Base-by-base conservation (phyloP, 1,140 invertebrate genomes). In the Halotydeus destructor region DNA sequence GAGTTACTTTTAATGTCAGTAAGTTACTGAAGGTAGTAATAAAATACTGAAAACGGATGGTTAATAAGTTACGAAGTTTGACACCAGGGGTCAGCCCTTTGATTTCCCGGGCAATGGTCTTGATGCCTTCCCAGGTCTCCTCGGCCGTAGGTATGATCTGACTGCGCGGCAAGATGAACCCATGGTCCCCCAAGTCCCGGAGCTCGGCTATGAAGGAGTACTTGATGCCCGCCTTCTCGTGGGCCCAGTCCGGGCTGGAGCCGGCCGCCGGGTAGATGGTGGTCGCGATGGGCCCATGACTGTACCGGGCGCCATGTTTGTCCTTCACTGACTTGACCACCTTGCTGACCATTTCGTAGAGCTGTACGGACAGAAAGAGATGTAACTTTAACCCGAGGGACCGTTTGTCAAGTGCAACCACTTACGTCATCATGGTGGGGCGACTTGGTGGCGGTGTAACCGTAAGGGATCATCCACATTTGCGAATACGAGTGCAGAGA, bases 391-490 rank as follows among this genome's bases (percentile, higher is more conserved):
- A n/a, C n/a, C n/a, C n/a, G n/a, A n/a, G n/a, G n/a, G n/a, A n/a
- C n/a, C n/a, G n/a, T n/a, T n/a, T n/a, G n/a, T n/a, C n/a, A n/a
- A n/a, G n/a, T n/a, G n/a, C n/a, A n/a, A n/a, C n/a, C n/a, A n/a
- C n/a, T n/a, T n/a, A n/a, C n/a, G n/a, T n/a, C n/a, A 39, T 42
- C 53, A 45, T 62, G 61, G 43, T 67, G 62, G 3, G 52, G 36
- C 24, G 68, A 64, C 8, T 59, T 41, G 2, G 51, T 32, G 11
- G 39, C 44, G 41, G 71, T 73, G 52, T 69, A 76, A 19, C 76
- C 76, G 70, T 74, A 79, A n/a, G 76, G 76, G 50, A 75, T 75
- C 9, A 79, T 49, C 50, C 52, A 54, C 24, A 55, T 22, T 39
- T 55, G 53, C 2, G 44, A 48, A 30, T 55, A 55, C 2, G 47